Evolutionary conservation across 2,888 invertebrate genomes (phyloP).

Genomic region (Xestia rhomboidea): DNA sequence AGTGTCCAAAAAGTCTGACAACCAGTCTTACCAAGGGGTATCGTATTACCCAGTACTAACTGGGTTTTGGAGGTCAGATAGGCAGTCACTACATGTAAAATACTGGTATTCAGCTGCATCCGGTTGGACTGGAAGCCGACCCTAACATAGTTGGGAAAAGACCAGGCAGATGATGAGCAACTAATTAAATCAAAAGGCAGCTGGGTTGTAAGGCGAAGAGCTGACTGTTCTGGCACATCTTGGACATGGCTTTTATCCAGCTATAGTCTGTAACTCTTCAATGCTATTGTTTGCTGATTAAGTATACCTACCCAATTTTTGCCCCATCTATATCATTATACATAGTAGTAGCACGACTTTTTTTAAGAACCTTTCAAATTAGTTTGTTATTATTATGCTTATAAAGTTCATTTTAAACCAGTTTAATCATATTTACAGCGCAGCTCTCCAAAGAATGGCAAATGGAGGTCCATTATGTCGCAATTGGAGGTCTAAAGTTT

Average conservation of each 20-base stretch:
- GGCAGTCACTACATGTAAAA: too few relatives aligned
- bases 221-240: not conserved
- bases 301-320: not conserved
- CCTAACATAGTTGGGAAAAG: too few relatives aligned
- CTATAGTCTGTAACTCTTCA: not conserved
- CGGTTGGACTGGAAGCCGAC: too few relatives aligned
- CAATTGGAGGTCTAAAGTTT: not conserved
- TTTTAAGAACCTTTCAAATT: slow-evolving; percentile 1
- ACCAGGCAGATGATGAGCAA: not conserved
- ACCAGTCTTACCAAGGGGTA: too few relatives aligned
- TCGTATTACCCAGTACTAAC: too few relatives aligned
- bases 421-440: slow-evolving; percentile 30
- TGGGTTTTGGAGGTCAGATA: too few relatives aligned
- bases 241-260: not conserved
- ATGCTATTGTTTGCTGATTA: not conserved
- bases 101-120: too few relatives aligned
- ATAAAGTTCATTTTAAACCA: not conserved
- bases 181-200: not conserved
- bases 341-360: not conserved
- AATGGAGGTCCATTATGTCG: not conserved
- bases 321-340: not conserved
- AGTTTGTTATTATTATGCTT: not conserved
- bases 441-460: not conserved
- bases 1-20: too few relatives aligned
- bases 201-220: not conserved